Evolutionary conservation across 64 coral and sea anemone genomes (phyloP).

Genomic region (Catalaphyllia jardinei): DNA sequence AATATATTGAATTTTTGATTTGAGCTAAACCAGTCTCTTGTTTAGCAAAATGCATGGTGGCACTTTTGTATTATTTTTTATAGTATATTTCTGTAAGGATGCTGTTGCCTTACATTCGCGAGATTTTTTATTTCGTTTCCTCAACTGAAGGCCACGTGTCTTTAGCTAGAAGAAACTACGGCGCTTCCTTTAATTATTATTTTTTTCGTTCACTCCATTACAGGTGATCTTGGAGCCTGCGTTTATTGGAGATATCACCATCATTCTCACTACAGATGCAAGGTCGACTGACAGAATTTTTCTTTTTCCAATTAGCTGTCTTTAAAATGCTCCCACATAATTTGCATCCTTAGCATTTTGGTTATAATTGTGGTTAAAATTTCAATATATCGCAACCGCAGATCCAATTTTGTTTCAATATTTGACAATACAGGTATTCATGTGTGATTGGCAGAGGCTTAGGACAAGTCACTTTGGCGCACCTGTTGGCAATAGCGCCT

Average conservation of each 20-base stretch:
- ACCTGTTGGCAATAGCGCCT: conserved; percentile 4
- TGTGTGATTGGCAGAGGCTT: not conserved
- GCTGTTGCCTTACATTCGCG: not conserved
- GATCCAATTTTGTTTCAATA: not conserved
- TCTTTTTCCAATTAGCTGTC: not conserved
- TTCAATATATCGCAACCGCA: conserved; percentile 1
- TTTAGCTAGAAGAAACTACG: not conserved
- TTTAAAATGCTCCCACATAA: not conserved
- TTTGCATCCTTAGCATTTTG: not conserved
- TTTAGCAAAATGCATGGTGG: not conserved
- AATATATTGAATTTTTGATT: not conserved
- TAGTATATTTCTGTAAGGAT: not conserved
- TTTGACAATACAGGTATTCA: conserved; percentile 6
- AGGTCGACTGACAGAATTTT: not conserved
- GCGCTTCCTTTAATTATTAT: not conserved
- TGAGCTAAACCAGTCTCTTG: not conserved
- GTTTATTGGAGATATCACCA: not conserved
- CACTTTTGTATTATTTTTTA: too few species aligned
- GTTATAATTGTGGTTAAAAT: too few species aligned
- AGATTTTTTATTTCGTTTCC: not conserved
- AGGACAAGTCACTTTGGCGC: not conserved
- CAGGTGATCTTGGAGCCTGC: not conserved
- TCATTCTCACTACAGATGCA: conserved; percentile 7
- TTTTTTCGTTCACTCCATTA: not conserved
- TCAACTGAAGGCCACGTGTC: not conserved